Evolutionary conservation across 1,140 invertebrate genomes (phyloP).

Genomic region (Bursaphelenchus mucronatus): DNA sequence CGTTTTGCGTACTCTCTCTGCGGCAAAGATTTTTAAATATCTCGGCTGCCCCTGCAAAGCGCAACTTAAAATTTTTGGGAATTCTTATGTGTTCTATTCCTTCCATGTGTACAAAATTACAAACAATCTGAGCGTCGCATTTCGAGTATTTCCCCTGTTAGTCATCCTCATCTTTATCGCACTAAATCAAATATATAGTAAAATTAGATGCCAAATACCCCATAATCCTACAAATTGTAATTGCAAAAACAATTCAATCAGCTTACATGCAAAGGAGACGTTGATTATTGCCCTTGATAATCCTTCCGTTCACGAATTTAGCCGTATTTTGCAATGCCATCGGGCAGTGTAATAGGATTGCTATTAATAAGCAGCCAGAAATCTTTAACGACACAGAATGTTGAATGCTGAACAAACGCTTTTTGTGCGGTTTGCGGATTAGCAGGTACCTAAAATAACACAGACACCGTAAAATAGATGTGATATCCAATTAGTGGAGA

Average conservation of each 20-base stretch:
- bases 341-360: conserved; percentile 49
- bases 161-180: no score
- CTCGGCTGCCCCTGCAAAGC: no score
- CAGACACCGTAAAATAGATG: not conserved
- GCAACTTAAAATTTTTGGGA: no score
- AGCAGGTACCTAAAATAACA: conserved; percentile 35
- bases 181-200: no score
- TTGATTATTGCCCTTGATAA: conserved; percentile 40
- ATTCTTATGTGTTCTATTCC: no score
- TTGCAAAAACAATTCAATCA: not conserved
- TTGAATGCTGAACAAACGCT: conserved; percentile 41
- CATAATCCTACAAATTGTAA: not conserved
- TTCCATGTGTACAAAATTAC: no score
- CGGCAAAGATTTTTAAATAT: no score
- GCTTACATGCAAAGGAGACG: conserved; percentile 42
- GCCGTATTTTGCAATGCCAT: conserved; percentile 51
- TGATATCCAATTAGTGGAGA: conserved; percentile 14
- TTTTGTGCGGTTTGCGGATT: conserved; percentile 48
- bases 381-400: conserved; percentile 44
- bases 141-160: no score
- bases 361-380: conserved; percentile 32
- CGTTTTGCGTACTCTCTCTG: no score
- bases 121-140: no score
- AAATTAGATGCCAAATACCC: conserved; percentile 14
- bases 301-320: conserved; percentile 24